Base-by-base conservation (phyloP, 2,113 vertebrate species). In the Piprites chloris region DNA sequence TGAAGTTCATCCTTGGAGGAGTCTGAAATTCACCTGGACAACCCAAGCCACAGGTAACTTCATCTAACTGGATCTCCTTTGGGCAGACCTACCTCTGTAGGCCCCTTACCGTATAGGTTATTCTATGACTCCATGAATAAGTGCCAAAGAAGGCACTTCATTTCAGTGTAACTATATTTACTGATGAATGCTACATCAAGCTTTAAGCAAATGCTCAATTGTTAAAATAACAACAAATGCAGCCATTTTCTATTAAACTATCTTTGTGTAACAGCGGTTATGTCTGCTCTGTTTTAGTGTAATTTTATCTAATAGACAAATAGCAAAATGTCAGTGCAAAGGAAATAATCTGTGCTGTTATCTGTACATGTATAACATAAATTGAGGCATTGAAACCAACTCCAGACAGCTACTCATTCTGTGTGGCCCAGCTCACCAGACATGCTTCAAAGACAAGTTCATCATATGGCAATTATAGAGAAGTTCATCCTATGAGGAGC, bases 131-230 rank as follows among this genome's bases (percentile, higher is more conserved):
- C 12, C 14, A n/a, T 14, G n/a, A 78, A 69, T 9, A 41, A 37
- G 21, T 0, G 0, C 21, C 32, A 82, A 22, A 71, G 37, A 53
- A 78, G 18, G 41, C 15, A 78, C 14, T 74, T 56, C 1, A 50
- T 46, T 91, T 71, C 55, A 91, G 9, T 39, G 12, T 46, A 73
- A 87, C 39, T 69, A 32, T 53, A 69, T 39, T 44, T 14, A 55
- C 15, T 49, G 47, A 83, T 37, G 23, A 75, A 79, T 47, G 24
- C 56, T 75, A 47, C 16, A 63, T 59, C n/a, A 50, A 32, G 26
- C 42, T 55, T 67, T 46, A 93, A 72, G n/a, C 4, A 76, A 86
- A 87, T 32, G 14, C 39, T 72, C n/a, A 47, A 14, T 11, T 84
- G 53, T 42, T 73, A 72, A 55, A 82, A 33, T 62, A 81, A 42